Evolutionary conservation across 2,888 invertebrate genomes (phyloP), one percentile per base, ranked within the genome.

Genomic region (Macrosiphum euphorbiae): DNA sequence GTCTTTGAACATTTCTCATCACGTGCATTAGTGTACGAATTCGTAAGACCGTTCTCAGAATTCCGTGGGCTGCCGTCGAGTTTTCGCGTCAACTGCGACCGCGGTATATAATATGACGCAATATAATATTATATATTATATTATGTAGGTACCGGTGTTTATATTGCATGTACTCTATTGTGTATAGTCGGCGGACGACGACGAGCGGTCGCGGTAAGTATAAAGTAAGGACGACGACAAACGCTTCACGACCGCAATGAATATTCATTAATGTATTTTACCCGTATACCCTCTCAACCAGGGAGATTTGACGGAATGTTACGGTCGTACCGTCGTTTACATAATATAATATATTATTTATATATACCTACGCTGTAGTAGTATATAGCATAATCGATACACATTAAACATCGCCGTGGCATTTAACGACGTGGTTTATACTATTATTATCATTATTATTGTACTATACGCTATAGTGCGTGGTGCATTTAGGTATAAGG

Each of bases 1-100:
- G 20, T 35, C 78, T 78, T 78, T 78, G 78, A 78, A 78, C 78
- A 78, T 78, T 78, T 78, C 78, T 78, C 78, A 78, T 78, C 35
- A 8, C 35, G 78, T 20, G 78, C 20, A 78, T 78, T 35, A 35
- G 8, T 20, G 35, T 78, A 20, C 78, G 78, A 20, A 78, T 35
- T 35, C 20, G 78, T 78, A 24, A 78, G 78, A 78, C 78, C 78
- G 35, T 35, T 78, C 2, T 20, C 78, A 7, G 78, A 78, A 78
- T 78, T 35, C 78, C 78, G 78, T 78, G 8, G 35, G 35, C 78
- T 20, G 35, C 35, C 35, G 78, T 78, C 35, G 78, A 78, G 78
- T 78, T 35, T 78, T 78, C 78, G 35, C 78, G 35, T 78, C 35
- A 78, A 7, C 35, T 20, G 35, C 35, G 78, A 78, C 35, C 78